phyloP scores from a whole-genome alignment of 2,113 vertebrate species.

The Elgaria multicarinata region DNA sequence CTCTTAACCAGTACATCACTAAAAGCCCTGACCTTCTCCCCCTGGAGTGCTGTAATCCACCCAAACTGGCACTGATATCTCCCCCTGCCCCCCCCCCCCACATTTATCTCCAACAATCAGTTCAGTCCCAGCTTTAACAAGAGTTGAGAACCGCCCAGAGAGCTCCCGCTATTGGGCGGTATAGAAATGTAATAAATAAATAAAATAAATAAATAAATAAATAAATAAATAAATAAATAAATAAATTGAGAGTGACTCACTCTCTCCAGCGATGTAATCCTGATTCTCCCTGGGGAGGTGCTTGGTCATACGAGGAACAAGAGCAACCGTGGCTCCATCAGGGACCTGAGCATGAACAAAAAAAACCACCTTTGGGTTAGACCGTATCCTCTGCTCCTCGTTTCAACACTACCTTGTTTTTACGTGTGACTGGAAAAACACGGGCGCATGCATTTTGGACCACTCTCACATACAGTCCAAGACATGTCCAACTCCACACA shows the following conservation, averaged over 20 bases:
- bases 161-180: too few species aligned
- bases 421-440: not conserved
- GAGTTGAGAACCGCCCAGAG: too few species aligned
- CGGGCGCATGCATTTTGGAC: not conserved
- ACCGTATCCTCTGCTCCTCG: not conserved
- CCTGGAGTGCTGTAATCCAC: not conserved
- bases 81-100: too few species aligned
- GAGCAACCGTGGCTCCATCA: conserved; percentile 93
- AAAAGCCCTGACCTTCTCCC: not conserved
- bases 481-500: not conserved
- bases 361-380: not conserved
- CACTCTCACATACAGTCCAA: not conserved
- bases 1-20: not conserved
- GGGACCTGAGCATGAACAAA: conserved; percentile 83
- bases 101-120: not conserved
- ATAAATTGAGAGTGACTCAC: conserved; percentile 83
- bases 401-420: not conserved
- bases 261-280: conserved; percentile 95
- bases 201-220: too few species aligned
- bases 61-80: not conserved
- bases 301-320: conserved; percentile 94
- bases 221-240: too few species aligned
- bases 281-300: conserved; percentile 95
- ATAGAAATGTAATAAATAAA: too few species aligned
- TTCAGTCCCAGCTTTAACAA: not conserved